Percentiles rank a stretch among this genome's conserved stretches.
phyloP scores from a whole-genome alignment of 2,888 invertebrate species.

The Lamellibrachia columna region DNA sequence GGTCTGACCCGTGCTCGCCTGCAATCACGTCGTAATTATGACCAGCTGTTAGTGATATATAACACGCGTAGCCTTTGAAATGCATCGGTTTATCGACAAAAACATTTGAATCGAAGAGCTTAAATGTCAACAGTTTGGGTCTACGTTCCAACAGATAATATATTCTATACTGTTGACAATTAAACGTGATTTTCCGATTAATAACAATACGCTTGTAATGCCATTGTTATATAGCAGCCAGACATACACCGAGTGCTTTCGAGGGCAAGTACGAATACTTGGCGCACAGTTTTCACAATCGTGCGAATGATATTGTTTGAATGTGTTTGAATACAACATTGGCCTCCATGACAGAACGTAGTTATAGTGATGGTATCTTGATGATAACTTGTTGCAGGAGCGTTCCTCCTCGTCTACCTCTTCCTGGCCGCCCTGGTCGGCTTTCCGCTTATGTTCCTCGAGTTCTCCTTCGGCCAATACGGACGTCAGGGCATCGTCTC shows the following conservation, averaged over 20 bases:
- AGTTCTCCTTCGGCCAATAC: slow-evolving; percentile 85
- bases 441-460: slow-evolving; percentile 84
- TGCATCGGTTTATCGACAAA: not conserved
- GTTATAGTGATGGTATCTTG: not conserved
- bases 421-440: slow-evolving; percentile 82
- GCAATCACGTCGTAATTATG: not conserved
- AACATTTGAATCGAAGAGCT: not conserved
- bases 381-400: slow-evolving; percentile 54
- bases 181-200: not conserved
- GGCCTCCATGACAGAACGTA: not conserved
- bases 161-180: not conserved
- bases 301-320: not conserved
- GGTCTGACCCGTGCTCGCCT: not conserved
- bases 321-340: not conserved
- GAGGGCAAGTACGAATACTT: not conserved
- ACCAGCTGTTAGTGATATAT: not conserved
- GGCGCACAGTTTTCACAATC: not conserved
- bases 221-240: not conserved
- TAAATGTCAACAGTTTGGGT: not conserved
- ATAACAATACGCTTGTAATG: not conserved
- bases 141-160: not conserved
- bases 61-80: not conserved
- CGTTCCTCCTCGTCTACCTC: slow-evolving; percentile 84
- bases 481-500: slow-evolving; percentile 69
- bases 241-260: not conserved